These are phyloP conservation scores for Pararge aegeria DNA, from an alignment of 1,140 invertebrate genomes.

Conservation along the genomic window DNA sequence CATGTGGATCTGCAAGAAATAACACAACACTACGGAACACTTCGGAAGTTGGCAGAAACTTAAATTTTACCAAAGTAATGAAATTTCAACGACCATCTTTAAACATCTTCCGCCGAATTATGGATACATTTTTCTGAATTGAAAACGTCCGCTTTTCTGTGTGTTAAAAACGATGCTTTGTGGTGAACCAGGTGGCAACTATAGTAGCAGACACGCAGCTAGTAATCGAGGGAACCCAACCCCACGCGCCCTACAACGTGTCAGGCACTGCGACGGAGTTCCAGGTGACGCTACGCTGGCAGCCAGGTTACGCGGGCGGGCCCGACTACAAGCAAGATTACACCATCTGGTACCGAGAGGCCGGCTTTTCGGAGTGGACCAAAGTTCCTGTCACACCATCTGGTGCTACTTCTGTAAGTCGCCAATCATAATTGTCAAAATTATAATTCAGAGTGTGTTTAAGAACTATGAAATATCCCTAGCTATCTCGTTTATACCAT, in stretches of 20 bases:
- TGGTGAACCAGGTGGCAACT: conserved; percentile 85
- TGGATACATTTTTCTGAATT: no score
- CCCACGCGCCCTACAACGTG: conserved; percentile 97
- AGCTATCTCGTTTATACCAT: no score
- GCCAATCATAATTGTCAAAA: no score
- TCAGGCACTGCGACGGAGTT: conserved; percentile 93
- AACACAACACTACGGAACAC: no score
- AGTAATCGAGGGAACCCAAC: conserved; percentile 96
- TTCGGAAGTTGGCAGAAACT: no score
- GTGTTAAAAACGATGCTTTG: neutral
- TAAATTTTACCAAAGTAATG: no score
- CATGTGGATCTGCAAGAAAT: no score
- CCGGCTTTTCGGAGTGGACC: conserved; percentile 91
- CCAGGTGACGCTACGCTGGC: conserved; percentile 93
- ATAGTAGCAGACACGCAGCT: conserved; percentile 94
- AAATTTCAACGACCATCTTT: no score
- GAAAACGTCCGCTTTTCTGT: no score
- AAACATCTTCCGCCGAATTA: no score
- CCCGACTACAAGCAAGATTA: conserved; percentile 96
- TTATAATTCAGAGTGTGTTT: no score
- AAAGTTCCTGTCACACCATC: conserved; percentile 95
- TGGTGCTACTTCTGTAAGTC: conserved; percentile 86
- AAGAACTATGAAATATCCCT: no score
- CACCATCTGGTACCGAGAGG: conserved; percentile 94
- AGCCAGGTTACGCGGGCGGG: conserved; percentile 96